Evolutionary conservation across 2,797 vertebrate species (phyloP), one percentile per base, ranked within the genome.

Genomic region (Sebastes paucispinis): DNA sequence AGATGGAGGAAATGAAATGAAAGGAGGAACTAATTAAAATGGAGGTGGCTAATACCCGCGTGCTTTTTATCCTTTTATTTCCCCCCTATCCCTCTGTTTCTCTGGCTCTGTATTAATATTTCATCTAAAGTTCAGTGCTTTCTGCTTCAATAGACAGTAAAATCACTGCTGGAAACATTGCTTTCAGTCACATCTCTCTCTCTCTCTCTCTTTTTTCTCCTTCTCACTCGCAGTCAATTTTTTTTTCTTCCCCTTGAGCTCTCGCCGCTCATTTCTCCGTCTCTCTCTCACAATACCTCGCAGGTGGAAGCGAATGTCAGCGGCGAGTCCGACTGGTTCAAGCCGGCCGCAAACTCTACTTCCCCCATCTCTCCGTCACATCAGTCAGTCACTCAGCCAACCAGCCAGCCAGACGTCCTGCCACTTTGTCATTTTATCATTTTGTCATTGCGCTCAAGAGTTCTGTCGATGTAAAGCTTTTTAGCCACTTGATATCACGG

Each of bases 131-230:
- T 95, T 95, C 90, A 93, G 83, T 62, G 65, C 83, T 92, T 95
- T 95, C 91, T 91, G 93, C 93, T 95, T 95, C 90, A 93, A 81
- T 91, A 93, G 88, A 92, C 89, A 77, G 94, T 93, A 90, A 94
- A 94, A 93, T 94, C 92, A 93, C 92, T 82, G 90, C 90, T 90
- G 87, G 87, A 92, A 91, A 93, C 88, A 66, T 87, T 77, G 91
- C 91, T 93, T 84, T 90, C 87, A 92, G 84, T 90, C 89, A 90
- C 79, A 75, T 88, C 80, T 85, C 81, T 73, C 75, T 79, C 75
- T 55, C 69, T 27, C 34, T 47, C 34, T 47, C 36, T 39, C 36
- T 39, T 4, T 24, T 4, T 12, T 52, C 69, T 68, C 65, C 32
- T 54, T 63, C 58, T 79, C 82, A 47, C 74, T 74, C 76, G 24